Evolutionary conservation across 2,113 vertebrate species (phyloP).

Genomic region (Lycocorax pyrrhopterus): DNA sequence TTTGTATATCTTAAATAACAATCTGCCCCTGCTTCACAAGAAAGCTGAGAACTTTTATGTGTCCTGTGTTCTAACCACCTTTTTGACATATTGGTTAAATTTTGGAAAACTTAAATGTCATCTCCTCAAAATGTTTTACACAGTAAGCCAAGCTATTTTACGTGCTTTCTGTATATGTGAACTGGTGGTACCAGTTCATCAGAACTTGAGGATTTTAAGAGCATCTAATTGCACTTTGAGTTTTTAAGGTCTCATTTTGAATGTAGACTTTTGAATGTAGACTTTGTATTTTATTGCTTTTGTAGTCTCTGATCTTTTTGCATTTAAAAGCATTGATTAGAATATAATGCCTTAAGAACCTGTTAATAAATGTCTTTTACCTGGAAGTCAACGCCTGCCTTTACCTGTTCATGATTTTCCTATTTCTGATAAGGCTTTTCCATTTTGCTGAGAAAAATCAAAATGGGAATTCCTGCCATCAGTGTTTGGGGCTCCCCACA

Average conservation of each 20-base stretch:
- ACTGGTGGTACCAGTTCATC: too few species aligned
- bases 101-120: background rate
- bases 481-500: background rate
- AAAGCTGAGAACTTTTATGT: background rate
- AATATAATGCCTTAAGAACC: background rate
- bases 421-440: background rate
- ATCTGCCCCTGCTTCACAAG: background rate
- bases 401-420: background rate
- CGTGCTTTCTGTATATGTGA: background rate
- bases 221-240: background rate
- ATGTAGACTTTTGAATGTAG: background rate
- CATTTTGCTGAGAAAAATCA: background rate
- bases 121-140: background rate
- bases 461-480: background rate
- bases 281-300: background rate
- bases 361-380: background rate
- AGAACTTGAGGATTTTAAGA: background rate
- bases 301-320: background rate
- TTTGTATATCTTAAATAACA: background rate
- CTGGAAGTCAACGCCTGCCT: background rate
- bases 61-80: background rate
- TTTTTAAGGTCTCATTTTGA: background rate
- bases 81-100: background rate
- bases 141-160: background rate
- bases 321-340: background rate